A percentile compares a stretch with the other conserved stretches of the same genome.
These are phyloP conservation scores for Tetragonula carbonaria DNA, from an alignment of 2,888 invertebrate species.

Conservation along the genomic window DNA sequence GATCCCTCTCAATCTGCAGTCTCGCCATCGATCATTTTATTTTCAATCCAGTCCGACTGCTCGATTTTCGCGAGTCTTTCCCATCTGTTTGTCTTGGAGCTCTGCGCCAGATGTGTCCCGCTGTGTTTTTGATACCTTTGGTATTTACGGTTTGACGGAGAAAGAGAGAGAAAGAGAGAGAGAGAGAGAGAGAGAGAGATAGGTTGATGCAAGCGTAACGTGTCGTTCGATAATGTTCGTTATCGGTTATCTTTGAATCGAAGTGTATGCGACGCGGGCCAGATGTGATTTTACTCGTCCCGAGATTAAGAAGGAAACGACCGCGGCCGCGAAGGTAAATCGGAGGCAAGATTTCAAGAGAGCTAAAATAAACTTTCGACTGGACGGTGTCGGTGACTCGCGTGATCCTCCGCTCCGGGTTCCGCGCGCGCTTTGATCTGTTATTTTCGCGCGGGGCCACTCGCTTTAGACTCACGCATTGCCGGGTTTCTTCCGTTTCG, in stretches of 20 bases:
- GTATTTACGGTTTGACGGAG: constrained; percentile 62
- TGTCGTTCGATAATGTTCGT: constrained; percentile 72
- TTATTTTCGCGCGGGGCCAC: constrained; percentile 33
- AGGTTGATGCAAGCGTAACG: constrained; percentile 70
- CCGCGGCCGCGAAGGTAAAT: constrained; percentile 17
- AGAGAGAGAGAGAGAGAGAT: constrained; percentile 19
- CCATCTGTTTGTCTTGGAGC: constrained; percentile 21
- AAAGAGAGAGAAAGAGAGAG: constrained; percentile 19
- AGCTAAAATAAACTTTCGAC: constrained; percentile 55
- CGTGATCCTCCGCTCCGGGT: constrained; percentile 11
- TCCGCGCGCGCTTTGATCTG: constrained; percentile 43
- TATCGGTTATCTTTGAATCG: constrained; percentile 72
- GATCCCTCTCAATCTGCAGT: constrained; percentile 9
- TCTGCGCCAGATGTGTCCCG: constrained; percentile 69
- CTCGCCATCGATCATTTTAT: constrained; percentile 20
- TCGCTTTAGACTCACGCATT: background rate
- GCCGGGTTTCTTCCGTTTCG: background rate
- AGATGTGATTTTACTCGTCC: constrained; percentile 51
- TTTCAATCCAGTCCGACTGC: background rate
- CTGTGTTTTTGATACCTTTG: constrained; percentile 64
- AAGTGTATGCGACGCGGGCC: constrained; percentile 29
- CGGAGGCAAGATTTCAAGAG: constrained; percentile 58
- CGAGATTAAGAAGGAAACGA: constrained; percentile 39
- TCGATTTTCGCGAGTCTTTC: background rate
- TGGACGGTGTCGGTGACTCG: constrained; percentile 20